Evolutionary conservation across 2,888 invertebrate species (phyloP).

Genomic region (Deilephila elpenor): DNA sequence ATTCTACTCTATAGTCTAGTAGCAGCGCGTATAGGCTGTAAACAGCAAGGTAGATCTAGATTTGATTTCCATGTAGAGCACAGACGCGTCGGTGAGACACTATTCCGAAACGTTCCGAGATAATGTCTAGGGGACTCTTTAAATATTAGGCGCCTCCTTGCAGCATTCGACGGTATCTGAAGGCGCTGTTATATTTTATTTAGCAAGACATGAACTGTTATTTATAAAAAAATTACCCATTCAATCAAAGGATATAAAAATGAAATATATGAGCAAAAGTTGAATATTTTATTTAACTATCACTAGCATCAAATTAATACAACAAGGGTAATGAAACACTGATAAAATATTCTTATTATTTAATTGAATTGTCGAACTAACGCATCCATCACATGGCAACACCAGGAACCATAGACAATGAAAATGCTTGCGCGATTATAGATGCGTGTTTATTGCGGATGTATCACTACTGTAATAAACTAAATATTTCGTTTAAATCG

Average conservation of each 20-base stretch:
- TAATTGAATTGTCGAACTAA: slow-evolving; percentile 68
- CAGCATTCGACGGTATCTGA: too few relatives aligned
- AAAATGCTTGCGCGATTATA: slow-evolving; percentile 54
- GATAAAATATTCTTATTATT: slow-evolving; percentile 72
- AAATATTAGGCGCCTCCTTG: too few relatives aligned
- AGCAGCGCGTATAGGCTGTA: too few relatives aligned
- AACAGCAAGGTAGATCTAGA: too few relatives aligned
- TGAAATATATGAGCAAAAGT: slow-evolving; percentile 42
- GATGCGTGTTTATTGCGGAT: slow-evolving; percentile 67
- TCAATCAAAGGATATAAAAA: not conserved
- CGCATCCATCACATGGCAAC: slow-evolving; percentile 64
- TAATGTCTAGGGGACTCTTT: too few relatives aligned
- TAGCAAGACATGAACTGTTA: too few relatives aligned
- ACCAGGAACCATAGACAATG: slow-evolving; percentile 55
- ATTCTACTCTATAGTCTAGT: too few relatives aligned
- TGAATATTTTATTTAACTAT: slow-evolving; percentile 53
- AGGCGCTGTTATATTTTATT: too few relatives aligned
- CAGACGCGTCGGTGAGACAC: too few relatives aligned
- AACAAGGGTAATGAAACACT: slow-evolving; percentile 65
- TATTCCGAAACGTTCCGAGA: too few relatives aligned
- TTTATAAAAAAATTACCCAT: not conserved
- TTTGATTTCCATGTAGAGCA: too few relatives aligned
- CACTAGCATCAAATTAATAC: slow-evolving; percentile 38
- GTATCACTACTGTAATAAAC: slow-evolving; percentile 71
- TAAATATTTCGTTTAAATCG: slow-evolving; percentile 85